Percentiles rank a stretch among this genome's conserved stretches.
Conservation (phyloP, 2,113 vertebrate species). For the Orthonyx spaldingii region DNA sequence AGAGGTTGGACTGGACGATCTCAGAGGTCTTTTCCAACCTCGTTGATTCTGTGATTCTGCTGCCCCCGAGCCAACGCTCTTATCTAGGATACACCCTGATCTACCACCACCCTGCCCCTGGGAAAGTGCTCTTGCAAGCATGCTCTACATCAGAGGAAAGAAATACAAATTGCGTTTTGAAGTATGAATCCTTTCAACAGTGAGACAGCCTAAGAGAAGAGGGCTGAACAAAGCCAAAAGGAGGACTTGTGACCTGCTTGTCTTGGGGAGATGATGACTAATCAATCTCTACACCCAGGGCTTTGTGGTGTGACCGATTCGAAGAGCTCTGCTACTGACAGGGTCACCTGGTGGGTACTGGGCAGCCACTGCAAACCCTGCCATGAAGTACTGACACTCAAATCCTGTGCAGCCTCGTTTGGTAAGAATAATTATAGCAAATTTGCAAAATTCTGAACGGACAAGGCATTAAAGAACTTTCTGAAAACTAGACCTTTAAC, state of each 20-base stretch:
- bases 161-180: background rate
- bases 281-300: rapidly evolving
- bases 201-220: background rate
- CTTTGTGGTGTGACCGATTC: background rate
- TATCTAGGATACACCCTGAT: background rate
- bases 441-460: background rate
- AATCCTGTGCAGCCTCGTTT: background rate
- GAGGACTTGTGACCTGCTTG: background rate
- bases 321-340: background rate
- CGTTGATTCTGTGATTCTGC: background rate
- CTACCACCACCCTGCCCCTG: background rate
- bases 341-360: background rate
- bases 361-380: background rate
- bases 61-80: background rate
- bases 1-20: background rate
- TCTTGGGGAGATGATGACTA: background rate
- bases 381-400: rapidly evolving
- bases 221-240: background rate
- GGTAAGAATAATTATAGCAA: background rate
- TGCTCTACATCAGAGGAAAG: rapidly evolving
- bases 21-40: background rate
- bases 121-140: background rate
- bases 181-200: background rate
- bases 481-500: background rate
- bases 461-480: background rate